phyloP scores from a whole-genome alignment of 2,797 vertebrate species.

The Ciconia nigra region DNA sequence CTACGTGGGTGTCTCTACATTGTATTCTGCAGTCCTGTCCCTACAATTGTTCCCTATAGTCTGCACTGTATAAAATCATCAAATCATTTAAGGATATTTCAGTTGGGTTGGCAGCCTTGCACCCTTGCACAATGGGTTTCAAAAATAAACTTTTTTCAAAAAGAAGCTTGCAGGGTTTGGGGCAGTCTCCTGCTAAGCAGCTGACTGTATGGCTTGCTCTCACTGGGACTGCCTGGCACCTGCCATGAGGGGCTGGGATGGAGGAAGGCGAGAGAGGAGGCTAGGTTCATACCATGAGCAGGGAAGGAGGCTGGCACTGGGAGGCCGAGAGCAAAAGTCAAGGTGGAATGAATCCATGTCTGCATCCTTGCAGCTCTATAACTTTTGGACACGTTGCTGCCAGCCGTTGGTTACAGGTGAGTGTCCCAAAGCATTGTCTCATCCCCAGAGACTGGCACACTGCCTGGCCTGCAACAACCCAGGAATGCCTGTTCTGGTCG shows the following conservation, averaged over 20 bases:
- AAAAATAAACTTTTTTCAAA: not conserved
- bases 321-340: not conserved
- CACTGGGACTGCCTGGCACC: not conserved
- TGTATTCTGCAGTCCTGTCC: not conserved
- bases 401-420: not conserved
- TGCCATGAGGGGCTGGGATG: not conserved
- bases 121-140: not conserved
- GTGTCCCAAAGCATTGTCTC: conserved; percentile 1
- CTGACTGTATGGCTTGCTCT: not conserved
- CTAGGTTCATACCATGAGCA: not conserved
- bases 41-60: not conserved
- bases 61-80: not conserved
- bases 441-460: not conserved
- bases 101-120: not conserved
- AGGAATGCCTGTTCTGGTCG: not conserved
- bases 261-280: not conserved
- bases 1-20: accelerated
- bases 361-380: not conserved
- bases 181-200: not conserved
- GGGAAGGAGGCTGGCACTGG: not conserved
- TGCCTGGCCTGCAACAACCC: not conserved
- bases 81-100: not conserved
- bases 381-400: not conserved
- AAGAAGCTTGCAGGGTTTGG: not conserved
- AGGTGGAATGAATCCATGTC: not conserved